These are phyloP conservation scores for Hemaris fuciformis DNA, from an alignment of 2,888 invertebrate species.

Conservation along the genomic window DNA sequence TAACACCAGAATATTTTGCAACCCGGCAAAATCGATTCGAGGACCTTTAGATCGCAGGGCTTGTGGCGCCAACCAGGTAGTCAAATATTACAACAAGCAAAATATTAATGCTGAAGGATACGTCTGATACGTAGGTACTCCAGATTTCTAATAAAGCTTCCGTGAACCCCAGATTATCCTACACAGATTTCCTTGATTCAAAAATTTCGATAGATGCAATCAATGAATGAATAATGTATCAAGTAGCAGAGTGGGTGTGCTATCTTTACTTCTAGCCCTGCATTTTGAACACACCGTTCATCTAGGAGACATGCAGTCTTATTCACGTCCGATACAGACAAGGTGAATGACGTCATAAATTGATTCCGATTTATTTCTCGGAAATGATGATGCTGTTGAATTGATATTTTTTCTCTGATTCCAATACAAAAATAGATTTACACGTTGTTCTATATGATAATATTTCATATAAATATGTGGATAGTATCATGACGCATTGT, in stretches of 20 bases:
- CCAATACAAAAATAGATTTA: neutral
- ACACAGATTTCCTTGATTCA: neutral
- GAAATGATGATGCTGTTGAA: neutral
- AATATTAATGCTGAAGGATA: too few relatives aligned
- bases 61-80: too few relatives aligned
- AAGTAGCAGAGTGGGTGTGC: neutral
- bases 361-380: neutral
- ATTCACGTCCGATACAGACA: constrained; percentile 6
- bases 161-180: too few relatives aligned
- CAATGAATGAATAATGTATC: neutral
- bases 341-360: neutral
- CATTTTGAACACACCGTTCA: neutral
- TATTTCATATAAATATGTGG: neutral
- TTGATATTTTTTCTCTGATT: constrained; percentile 3
- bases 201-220: neutral
- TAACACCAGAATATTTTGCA: too few relatives aligned
- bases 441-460: neutral
- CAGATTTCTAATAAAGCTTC: too few relatives aligned
- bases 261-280: neutral
- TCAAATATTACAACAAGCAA: too few relatives aligned
- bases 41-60: too few relatives aligned
- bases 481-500: neutral
- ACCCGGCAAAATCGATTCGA: too few relatives aligned
- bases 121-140: too few relatives aligned
- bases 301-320: constrained; percentile 1